Conservation (phyloP, 2,113 vertebrate genomes). For the Strigops habroptila region DNA sequence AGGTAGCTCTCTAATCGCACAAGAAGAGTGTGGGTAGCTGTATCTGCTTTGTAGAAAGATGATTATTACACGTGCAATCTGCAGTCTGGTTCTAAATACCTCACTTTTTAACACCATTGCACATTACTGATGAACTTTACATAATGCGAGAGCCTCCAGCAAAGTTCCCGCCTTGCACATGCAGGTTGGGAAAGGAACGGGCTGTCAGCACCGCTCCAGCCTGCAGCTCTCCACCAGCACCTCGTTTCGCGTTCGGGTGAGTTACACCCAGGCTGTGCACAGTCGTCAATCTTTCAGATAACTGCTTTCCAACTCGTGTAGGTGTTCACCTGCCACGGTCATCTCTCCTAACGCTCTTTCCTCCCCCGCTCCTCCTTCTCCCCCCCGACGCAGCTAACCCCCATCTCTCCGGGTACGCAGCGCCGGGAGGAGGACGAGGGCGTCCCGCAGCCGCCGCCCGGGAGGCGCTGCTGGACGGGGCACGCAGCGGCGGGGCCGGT, state of each 20-base stretch:
- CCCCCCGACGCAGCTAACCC: not conserved
- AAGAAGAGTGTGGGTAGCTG: fast-evolving
- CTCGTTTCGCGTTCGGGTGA: fast-evolving
- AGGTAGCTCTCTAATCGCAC: fast-evolving
- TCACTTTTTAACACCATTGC: not conserved
- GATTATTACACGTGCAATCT: fast-evolving
- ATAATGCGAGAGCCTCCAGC: fast-evolving
- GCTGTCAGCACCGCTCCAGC: not conserved
- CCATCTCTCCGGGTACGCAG: not conserved
- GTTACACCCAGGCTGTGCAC: not conserved
- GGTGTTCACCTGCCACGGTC: not conserved
- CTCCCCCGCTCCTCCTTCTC: not conserved
- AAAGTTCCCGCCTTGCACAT: fast-evolving
- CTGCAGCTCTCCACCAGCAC: not conserved
- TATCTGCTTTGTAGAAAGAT: fast-evolving
- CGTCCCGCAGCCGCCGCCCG: not conserved
- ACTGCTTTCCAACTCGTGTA: fast-evolving
- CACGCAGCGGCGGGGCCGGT: not conserved
- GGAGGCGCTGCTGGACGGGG: not conserved
- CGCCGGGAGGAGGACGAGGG: not conserved
- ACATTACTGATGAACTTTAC: fast-evolving
- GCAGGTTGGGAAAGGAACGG: fast-evolving
- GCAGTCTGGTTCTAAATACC: not conserved
- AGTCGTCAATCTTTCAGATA: fast-evolving
- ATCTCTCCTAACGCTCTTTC: not conserved